phyloP scores from a whole-genome alignment of 2,888 invertebrate species.

The Steromphala cineraria region DNA sequence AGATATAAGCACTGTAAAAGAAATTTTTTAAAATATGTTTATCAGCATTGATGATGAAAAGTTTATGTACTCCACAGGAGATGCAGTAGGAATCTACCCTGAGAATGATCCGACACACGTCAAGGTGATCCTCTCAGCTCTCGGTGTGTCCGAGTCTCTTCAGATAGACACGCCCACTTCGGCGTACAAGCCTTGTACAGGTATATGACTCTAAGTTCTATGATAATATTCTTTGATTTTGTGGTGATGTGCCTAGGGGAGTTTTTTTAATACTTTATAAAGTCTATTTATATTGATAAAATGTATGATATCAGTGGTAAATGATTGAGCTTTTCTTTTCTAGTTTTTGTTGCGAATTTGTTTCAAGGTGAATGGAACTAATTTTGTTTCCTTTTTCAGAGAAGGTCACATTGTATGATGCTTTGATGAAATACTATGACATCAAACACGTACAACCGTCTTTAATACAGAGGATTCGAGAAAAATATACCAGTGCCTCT shows the following conservation, averaged over 20 bases:
- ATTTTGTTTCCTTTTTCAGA: background rate
- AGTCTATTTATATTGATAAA: too few species aligned
- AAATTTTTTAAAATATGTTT: too few species aligned
- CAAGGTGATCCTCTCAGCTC: slow-evolving; percentile 35
- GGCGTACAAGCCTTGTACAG: slow-evolving; percentile 41
- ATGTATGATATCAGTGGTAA: too few species aligned
- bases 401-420: slow-evolving; percentile 18
- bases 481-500: slow-evolving; percentile 6
- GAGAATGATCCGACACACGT: slow-evolving; percentile 53
- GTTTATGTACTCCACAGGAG: slow-evolving; percentile 42
- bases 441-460: slow-evolving; percentile 50
- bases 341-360: too few species aligned
- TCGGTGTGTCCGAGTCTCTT: slow-evolving; percentile 40
- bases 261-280: too few species aligned
- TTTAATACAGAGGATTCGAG: slow-evolving; percentile 37
- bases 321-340: too few species aligned
- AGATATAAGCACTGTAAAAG: too few species aligned
- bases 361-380: too few species aligned
- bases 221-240: too few species aligned
- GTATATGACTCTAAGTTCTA: background rate
- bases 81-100: slow-evolving; percentile 65
- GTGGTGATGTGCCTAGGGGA: too few species aligned
- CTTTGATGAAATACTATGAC: slow-evolving; percentile 51
- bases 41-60: too few species aligned
- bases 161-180: slow-evolving; percentile 40